phyloP scores from a whole-genome alignment of 2,888 invertebrate species.

The Andricus quercusramuli region DNA sequence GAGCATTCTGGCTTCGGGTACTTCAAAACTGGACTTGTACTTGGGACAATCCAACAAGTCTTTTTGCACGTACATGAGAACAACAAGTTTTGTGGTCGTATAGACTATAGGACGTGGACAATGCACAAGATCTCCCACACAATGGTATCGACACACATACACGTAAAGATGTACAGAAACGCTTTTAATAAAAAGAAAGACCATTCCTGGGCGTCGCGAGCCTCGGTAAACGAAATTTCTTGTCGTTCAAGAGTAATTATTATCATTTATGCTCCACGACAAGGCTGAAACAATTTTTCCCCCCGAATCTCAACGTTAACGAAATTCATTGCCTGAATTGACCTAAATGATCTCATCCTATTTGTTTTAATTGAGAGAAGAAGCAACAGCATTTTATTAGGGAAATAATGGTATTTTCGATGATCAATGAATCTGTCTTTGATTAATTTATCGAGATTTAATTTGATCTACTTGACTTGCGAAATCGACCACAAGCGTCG shows the following conservation, averaged over 20 bases:
- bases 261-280: neutral
- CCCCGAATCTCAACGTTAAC: neutral
- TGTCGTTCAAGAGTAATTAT: constrained; percentile 4
- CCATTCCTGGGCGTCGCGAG: constrained; percentile 6
- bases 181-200: constrained; percentile 8
- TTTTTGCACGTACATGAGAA: neutral
- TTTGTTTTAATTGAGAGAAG: neutral
- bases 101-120: neutral
- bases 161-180: neutral
- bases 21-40: neutral
- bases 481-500: neutral
- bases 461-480: neutral
- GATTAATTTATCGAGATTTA: constrained; percentile 1
- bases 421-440: neutral
- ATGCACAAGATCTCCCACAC: neutral
- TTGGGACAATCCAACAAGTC: neutral
- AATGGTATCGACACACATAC: neutral
- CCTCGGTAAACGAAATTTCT: neutral
- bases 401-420: neutral
- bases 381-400: neutral
- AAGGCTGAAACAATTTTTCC: neutral
- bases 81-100: neutral
- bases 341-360: neutral
- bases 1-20: neutral
- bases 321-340: constrained; percentile 4